Evolutionary conservation across 2,888 invertebrate species (phyloP).

Genomic region (Acanthosepion pharaonis): DNA sequence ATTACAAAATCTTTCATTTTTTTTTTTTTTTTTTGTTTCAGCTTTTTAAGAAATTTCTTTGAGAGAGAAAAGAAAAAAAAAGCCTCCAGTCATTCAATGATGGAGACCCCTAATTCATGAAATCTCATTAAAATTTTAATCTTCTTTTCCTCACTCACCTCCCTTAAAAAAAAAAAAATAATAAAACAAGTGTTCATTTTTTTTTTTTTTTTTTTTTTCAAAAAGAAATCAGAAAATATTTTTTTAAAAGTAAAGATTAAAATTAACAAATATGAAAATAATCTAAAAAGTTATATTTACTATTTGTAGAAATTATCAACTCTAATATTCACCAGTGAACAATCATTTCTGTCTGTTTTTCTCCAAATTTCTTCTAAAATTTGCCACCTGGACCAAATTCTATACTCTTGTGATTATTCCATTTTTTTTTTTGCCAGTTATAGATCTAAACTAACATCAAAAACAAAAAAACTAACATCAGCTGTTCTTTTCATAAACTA

Average conservation of each 20-base stretch:
- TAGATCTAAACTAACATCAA: background rate
- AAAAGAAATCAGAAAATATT: background rate
- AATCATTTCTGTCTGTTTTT: slow-evolving; percentile 24
- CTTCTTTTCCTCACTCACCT: background rate
- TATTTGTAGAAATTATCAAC: background rate
- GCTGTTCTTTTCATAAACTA: background rate
- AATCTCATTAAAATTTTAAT: background rate
- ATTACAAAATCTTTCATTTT: background rate
- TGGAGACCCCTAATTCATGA: background rate
- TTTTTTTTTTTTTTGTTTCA: background rate
- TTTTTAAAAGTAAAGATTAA: background rate
- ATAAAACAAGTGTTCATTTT: background rate
- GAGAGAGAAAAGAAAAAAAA: background rate
- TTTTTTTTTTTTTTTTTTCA: background rate
- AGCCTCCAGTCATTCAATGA: background rate
- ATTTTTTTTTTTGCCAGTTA: background rate
- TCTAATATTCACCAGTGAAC: too few relatives aligned
- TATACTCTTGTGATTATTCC: background rate
- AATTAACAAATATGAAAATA: background rate
- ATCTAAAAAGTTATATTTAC: background rate
- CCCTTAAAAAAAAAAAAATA: background rate
- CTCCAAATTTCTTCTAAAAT: slow-evolving; percentile 25
- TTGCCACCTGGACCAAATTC: background rate
- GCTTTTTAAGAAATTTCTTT: background rate
- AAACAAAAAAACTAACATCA: background rate